Evolutionary conservation across 2,113 vertebrate species (phyloP), one percentile per base, ranked within the genome.

Genomic region (Sceloporus undulatus): DNA sequence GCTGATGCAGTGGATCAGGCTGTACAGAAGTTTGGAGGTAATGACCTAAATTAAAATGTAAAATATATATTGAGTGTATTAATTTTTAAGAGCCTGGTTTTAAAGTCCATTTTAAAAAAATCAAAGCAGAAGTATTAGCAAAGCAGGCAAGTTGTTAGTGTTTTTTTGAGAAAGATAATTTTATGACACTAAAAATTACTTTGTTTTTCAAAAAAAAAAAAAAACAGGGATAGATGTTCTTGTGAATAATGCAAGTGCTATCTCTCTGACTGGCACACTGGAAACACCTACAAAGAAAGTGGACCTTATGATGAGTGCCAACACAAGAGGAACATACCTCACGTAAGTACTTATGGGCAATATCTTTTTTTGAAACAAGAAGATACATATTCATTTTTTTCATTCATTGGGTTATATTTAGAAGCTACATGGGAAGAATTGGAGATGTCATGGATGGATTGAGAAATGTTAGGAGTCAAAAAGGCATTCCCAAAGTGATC

Each of bases 161-260:
- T 62, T 0, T 73, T 86, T 88, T 80, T 73, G 81, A 71, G 65
- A 54, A 74, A 87, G 38, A 56, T 79, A 40, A 84, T 19, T 89
- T 79, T 92, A 82, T 89, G 86, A 79, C 40, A 88, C 88, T 95
- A 91, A 62, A 96, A 34, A 4, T 82, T 90, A 2, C 88, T 95
- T 96, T 25, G 94, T 70, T 93, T 95, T 93, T 7, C 48, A 48
- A 48, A 48, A 48, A 48, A 6, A 59, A 62, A 62, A 9, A 86
- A 93, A 95, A 93, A 90, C 91, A 98, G 98, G 98, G 68, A 98
- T 98, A 93, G 99, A 99, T 96, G 97, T 99, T 93, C 95, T 99
- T 97, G 98, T 99, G 94, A 99, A 99, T 96, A 99, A 99, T 76
- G 99, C 99, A 79, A 99, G 98, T 84, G 99, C 99, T 88, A 99